These are phyloP conservation scores for Ypsolopha scabrella DNA, from an alignment of 2,888 invertebrate species.

Conservation along the genomic window DNA sequence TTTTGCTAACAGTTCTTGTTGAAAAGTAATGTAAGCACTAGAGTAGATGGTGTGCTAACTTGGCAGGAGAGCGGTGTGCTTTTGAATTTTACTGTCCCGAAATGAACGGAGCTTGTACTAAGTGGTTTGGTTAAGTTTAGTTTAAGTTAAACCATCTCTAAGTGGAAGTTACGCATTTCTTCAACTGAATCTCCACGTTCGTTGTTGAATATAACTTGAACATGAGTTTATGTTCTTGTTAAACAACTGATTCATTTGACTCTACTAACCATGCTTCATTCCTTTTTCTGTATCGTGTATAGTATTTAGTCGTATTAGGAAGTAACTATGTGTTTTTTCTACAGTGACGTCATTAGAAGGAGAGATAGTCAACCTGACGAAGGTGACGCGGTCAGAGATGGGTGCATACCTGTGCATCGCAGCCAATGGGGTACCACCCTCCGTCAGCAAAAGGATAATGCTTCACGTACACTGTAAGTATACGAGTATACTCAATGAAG, in stretches of 20 bases:
- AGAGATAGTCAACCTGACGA: slow-evolving; percentile 83
- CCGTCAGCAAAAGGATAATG: slow-evolving; percentile 92
- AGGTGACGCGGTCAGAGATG: slow-evolving; percentile 92
- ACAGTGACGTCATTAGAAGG: slow-evolving; percentile 80
- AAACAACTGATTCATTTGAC: no score
- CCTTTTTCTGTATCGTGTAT: not conserved
- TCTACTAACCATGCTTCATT: not conserved
- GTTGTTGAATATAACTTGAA: no score
- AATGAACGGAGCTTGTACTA: not conserved
- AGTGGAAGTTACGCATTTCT: not conserved
- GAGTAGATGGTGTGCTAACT: slow-evolving; percentile 36
- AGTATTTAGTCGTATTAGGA: no score
- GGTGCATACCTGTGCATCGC: slow-evolving; percentile 91
- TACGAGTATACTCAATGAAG: slow-evolving; percentile 59
- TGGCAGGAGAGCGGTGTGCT: slow-evolving; percentile 7
- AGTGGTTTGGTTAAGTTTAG: not conserved
- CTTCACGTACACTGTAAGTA: slow-evolving; percentile 92
- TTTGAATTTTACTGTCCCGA: not conserved
- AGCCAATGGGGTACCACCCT: slow-evolving; percentile 88
- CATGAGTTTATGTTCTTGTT: not conserved
- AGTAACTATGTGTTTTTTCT: no score
- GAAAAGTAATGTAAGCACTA: slow-evolving; percentile 64
- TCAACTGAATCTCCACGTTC: not conserved
- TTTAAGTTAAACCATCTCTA: not conserved
- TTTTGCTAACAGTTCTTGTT: slow-evolving; percentile 50